Evolutionary conservation across 1,140 invertebrate species (phyloP).

Genomic region (Rhopalosiphum padi): DNA sequence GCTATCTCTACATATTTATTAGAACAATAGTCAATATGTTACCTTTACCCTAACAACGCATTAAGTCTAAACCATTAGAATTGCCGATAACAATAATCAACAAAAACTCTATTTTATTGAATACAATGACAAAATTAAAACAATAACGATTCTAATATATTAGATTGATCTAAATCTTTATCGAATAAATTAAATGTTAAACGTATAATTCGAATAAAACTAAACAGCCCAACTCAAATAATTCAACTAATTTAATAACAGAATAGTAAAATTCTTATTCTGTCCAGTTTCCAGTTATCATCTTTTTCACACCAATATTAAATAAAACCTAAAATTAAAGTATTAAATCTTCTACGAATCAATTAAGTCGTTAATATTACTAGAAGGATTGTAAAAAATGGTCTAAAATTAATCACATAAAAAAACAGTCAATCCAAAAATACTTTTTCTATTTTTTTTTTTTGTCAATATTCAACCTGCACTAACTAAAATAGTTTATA

Average conservation of each 20-base stretch:
- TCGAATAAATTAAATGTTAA: neutral
- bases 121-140: neutral
- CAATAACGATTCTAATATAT: neutral
- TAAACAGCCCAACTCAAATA: neutral
- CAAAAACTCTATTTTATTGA: neutral
- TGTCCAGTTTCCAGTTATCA: neutral
- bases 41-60: neutral
- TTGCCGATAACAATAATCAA: neutral
- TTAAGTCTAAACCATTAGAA: neutral
- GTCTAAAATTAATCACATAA: neutral
- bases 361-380: neutral
- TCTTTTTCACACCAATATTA: neutral
- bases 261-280: neutral
- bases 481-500: constrained; percentile 61
- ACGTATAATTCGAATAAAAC: neutral
- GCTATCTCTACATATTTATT: neutral
- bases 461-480: constrained; percentile 62
- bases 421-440: constrained; percentile 16
- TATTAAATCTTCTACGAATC: neutral
- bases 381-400: neutral
- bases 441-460: constrained; percentile 61
- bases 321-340: neutral
- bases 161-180: neutral
- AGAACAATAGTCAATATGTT: neutral
- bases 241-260: neutral